Conservation (phyloP, 2,888 invertebrate genomes). For the Opisthograptis luteolata region DNA sequence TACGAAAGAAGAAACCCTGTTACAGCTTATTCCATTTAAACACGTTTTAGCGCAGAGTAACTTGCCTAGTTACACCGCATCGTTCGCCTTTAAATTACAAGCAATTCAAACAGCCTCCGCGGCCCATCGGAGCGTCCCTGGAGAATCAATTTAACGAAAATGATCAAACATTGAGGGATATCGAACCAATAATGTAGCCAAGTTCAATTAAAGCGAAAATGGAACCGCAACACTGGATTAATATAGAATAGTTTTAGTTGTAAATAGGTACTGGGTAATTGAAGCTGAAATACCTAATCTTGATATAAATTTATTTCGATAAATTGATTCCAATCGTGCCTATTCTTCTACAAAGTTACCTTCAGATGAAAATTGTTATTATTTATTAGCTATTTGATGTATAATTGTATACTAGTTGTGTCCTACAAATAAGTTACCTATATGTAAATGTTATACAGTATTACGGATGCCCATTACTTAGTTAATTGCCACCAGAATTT, state of each 20-base stretch:
- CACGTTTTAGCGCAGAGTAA: slow-evolving; percentile 4
- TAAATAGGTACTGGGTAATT: neutral
- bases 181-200: slow-evolving; percentile 30
- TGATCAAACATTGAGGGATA: slow-evolving; percentile 41
- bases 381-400: no score
- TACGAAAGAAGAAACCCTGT: no score
- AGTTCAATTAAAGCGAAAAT: slow-evolving; percentile 21
- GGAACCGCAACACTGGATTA: slow-evolving; percentile 14
- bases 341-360: no score
- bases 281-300: no score
- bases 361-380: no score
- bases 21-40: slow-evolving; percentile 9
- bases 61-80: slow-evolving; percentile 33
- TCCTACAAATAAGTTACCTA: no score
- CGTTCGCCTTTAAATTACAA: slow-evolving; percentile 39
- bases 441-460: no score
- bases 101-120: slow-evolving; percentile 28
- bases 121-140: slow-evolving; percentile 33
- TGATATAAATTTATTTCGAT: no score
- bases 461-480: no score
- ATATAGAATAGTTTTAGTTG: slow-evolving; percentile 13
- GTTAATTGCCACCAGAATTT: no score
- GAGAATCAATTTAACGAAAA: slow-evolving; percentile 44
- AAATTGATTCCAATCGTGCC: no score
- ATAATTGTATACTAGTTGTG: no score